A percentile compares a stretch with the other conserved stretches of the same genome.
phyloP scores from a whole-genome alignment of 2,113 vertebrate species.

The Microcebus ravelobensis region DNA sequence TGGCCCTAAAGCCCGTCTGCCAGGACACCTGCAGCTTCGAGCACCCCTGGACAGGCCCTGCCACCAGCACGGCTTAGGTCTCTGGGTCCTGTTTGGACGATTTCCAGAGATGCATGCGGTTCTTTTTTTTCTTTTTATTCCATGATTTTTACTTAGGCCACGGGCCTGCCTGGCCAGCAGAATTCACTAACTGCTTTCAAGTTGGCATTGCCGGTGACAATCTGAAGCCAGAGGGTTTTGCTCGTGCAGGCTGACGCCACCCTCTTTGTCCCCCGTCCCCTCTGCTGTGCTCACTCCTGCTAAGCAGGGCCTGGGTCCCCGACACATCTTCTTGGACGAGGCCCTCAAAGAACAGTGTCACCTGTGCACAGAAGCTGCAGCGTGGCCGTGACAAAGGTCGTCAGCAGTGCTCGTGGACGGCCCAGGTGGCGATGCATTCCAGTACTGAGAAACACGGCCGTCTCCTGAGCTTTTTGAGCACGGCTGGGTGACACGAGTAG shows the following conservation, averaged over 20 bases:
- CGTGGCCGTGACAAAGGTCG: neutral
- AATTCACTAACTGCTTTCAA: constrained; percentile 39
- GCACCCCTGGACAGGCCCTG: neutral
- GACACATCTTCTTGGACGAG: neutral
- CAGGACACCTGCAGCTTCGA: neutral
- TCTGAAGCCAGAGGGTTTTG: constrained; percentile 34
- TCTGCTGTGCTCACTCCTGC: constrained; percentile 35
- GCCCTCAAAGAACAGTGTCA: neutral
- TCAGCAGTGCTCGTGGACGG: neutral
- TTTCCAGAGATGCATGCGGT: neutral
- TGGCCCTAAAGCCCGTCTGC: neutral
- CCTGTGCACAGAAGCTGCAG: neutral
- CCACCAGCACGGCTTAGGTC: neutral
- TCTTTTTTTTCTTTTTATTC: neutral
- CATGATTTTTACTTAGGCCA: neutral
- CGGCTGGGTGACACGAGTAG: neutral
- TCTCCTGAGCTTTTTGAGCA: neutral
- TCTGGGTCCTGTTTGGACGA: neutral
- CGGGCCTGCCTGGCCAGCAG: constrained; percentile 30
- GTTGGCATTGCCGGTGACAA: constrained; percentile 43
- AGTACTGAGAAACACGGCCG: too few species aligned
- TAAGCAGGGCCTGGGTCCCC: neutral
- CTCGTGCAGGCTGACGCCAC: neutral
- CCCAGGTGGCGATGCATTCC: accelerated
- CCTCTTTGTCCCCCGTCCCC: neutral